Conservation (phyloP, 2,113 vertebrate genomes). For the Tautogolabrus adspersus region DNA sequence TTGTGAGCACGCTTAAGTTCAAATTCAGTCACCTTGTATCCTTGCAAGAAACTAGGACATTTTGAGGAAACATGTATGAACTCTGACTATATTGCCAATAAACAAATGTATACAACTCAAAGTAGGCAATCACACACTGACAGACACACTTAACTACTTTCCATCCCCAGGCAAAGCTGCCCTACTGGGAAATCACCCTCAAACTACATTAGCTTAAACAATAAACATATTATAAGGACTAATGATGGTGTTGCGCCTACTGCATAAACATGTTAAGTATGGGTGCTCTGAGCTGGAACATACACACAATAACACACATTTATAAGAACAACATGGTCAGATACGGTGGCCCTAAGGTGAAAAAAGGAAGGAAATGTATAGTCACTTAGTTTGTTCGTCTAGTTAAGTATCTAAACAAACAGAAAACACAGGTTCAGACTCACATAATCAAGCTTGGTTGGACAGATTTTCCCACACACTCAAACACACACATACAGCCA, state of each 20-base stretch:
- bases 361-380: slow-evolving; percentile 45
- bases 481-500: slow-evolving; percentile 10
- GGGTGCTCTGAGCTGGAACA: slow-evolving; percentile 44
- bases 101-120: slow-evolving; percentile 10
- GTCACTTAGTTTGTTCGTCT: slow-evolving; percentile 10
- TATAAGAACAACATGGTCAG: slow-evolving; percentile 52
- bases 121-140: slow-evolving; percentile 3
- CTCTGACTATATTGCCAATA: slow-evolving; percentile 10
- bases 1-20: slow-evolving; percentile 22
- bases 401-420: slow-evolving; percentile 17
- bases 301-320: slow-evolving; percentile 42
- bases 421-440: background rate
- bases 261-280: slow-evolving; percentile 60
- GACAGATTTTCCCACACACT: background rate
- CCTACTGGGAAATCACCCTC: slow-evolving; percentile 27
- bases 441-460: background rate
- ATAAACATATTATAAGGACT: slow-evolving; percentile 76
- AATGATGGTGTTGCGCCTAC: slow-evolving; percentile 69
- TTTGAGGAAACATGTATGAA: slow-evolving; percentile 23
- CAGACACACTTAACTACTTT: slow-evolving; percentile 21
- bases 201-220: slow-evolving; percentile 67
- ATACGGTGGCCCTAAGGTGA: slow-evolving; percentile 14
- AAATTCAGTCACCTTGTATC: slow-evolving; percentile 16
- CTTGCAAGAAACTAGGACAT: slow-evolving; percentile 5
- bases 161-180: slow-evolving; percentile 11